phyloP scores from a whole-genome alignment of 2,113 vertebrate genomes.

The Macroglossus sobrinus region DNA sequence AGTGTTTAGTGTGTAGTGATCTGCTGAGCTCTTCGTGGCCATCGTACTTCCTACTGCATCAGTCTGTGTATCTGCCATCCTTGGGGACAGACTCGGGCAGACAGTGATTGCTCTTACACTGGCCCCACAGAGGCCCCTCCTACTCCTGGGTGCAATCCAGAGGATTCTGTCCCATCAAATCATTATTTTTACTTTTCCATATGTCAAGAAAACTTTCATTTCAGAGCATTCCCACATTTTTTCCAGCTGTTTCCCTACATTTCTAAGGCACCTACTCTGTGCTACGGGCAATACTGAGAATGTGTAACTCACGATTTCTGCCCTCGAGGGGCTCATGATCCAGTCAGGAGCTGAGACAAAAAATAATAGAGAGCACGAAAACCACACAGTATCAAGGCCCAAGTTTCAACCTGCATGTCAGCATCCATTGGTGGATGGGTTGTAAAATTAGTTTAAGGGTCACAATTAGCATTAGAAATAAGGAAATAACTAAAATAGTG shows the following conservation, averaged over 20 bases:
- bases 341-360: neutral
- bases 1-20: neutral
- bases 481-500: neutral
- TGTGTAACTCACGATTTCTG: neutral
- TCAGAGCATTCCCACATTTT: neutral
- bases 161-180: neutral
- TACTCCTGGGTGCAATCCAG: neutral
- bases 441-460: neutral
- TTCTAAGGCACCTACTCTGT: neutral
- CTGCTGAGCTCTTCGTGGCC: neutral
- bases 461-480: neutral
- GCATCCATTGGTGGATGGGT: neutral
- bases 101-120: too few relatives aligned
- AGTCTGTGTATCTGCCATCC: fast-evolving
- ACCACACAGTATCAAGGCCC: neutral
- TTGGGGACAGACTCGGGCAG: too few relatives aligned
- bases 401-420: neutral
- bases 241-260: neutral
- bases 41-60: fast-evolving
- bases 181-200: neutral
- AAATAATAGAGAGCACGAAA: neutral
- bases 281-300: neutral
- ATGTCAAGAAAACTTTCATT: neutral
- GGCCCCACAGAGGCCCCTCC: neutral
- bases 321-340: neutral